Percentiles rank a stretch among this genome's conserved stretches.
These are phyloP conservation scores for Pagrus major DNA, from an alignment of 2,113 vertebrate genomes.

Conservation along the genomic window DNA sequence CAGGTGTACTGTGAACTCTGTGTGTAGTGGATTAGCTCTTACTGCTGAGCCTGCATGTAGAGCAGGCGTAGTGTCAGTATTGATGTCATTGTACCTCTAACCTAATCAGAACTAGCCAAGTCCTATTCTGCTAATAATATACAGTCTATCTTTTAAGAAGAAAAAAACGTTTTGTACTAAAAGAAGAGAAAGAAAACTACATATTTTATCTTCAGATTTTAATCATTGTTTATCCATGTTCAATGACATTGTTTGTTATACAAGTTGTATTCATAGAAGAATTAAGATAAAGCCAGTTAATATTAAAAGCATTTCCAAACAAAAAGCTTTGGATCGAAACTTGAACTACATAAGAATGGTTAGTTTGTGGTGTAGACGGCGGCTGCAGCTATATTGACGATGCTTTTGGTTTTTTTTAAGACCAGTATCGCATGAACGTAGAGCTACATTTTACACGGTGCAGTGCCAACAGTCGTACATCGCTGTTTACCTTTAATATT, in stretches of 20 bases:
- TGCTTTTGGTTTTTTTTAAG: constrained; percentile 35
- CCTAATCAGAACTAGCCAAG: constrained; percentile 73
- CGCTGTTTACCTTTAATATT: constrained; percentile 46
- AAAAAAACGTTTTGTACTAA: constrained; percentile 77
- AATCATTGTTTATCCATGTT: constrained; percentile 69
- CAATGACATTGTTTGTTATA: constrained; percentile 65
- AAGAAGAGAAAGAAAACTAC: constrained; percentile 71
- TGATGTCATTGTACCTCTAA: constrained; percentile 80
- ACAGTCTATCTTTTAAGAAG: constrained; percentile 75
- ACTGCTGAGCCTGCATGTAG: constrained; percentile 76
- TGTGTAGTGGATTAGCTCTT: constrained; percentile 79
- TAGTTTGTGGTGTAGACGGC: constrained; percentile 54
- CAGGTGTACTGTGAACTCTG: constrained; percentile 69
- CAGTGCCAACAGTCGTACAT: constrained; percentile 56
- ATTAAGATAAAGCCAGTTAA: constrained; percentile 68
- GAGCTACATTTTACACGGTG: constrained; percentile 36
- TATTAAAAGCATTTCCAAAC: constrained; percentile 82
- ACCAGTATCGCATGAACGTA: constrained; percentile 34
- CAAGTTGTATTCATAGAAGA: constrained; percentile 56
- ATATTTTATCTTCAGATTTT: constrained; percentile 71
- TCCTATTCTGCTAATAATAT: constrained; percentile 77
- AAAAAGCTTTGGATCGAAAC: constrained; percentile 83
- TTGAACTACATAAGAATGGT: constrained; percentile 79
- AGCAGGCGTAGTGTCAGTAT: constrained; percentile 76
- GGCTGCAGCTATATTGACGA: constrained; percentile 50